These are phyloP conservation scores for Eupeodes corollae DNA, from an alignment of 1,140 invertebrate species.

Conservation along the genomic window DNA sequence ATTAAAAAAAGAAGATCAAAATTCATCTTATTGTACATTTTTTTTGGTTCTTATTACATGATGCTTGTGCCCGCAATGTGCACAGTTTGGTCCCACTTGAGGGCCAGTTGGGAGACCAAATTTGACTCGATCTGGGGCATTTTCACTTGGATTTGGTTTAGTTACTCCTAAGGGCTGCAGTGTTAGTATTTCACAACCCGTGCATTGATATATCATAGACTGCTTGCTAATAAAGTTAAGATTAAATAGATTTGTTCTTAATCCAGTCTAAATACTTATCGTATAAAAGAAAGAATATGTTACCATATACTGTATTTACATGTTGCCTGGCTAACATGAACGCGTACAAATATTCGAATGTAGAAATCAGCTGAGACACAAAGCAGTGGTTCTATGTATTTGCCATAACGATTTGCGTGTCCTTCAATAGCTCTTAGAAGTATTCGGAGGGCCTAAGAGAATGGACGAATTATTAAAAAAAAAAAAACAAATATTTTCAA, in stretches of 20 bases:
- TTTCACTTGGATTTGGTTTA: conserved; percentile 44
- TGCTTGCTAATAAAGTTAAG: conserved; percentile 52
- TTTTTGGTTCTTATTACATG: conserved; percentile 43
- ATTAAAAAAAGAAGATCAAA: conserved; percentile 13
- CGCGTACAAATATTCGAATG: conserved; percentile 82
- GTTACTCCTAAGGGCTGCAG: conserved; percentile 65
- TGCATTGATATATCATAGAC: conserved; percentile 78
- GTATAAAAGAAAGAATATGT: conserved; percentile 9
- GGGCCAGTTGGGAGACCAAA: conserved; percentile 56
- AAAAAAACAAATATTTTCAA: not conserved
- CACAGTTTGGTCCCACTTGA: conserved; percentile 53
- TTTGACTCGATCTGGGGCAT: conserved; percentile 47
- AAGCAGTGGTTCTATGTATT: conserved; percentile 84
- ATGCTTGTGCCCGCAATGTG: conserved; percentile 62
- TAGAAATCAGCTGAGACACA: conserved; percentile 96
- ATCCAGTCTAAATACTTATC: not conserved
- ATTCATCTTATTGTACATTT: conserved; percentile 1
- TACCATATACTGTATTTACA: conserved; percentile 76
- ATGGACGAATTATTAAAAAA: too few relatives aligned
- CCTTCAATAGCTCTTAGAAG: conserved; percentile 80
- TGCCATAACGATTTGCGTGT: conserved; percentile 84
- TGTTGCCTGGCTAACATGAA: conserved; percentile 64
- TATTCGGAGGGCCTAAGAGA: conserved; percentile 66
- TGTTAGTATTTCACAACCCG: conserved; percentile 67
- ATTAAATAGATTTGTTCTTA: not conserved